Evolutionary conservation across 64 coral and sea anemone species (phyloP).

Genomic region (Montipora efflorescens): DNA sequence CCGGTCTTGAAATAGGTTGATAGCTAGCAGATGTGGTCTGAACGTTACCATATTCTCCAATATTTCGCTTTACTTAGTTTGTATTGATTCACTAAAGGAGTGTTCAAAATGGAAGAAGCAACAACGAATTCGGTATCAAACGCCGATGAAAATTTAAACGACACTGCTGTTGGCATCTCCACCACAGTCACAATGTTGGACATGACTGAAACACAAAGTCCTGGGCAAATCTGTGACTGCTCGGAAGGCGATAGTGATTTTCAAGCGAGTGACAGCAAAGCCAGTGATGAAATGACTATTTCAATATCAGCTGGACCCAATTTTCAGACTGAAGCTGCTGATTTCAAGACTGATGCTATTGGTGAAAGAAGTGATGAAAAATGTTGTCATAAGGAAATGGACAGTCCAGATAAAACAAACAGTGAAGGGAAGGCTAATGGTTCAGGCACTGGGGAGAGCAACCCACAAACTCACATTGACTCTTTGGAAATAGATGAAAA

Average conservation of each 20-base stretch:
- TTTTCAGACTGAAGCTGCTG: not conserved
- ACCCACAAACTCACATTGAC: not conserved
- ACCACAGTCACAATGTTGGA: not conserved
- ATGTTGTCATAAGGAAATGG: not conserved
- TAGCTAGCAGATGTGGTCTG: not conserved
- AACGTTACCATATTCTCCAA: no score
- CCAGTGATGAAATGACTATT: not conserved
- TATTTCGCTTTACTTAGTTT: not conserved
- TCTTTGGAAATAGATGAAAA: not conserved
- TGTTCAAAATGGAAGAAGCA: slow-evolving; percentile 2
- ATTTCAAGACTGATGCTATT: not conserved
- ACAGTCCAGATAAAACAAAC: not conserved
- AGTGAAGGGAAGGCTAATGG: not conserved
- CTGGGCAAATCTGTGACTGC: not conserved
- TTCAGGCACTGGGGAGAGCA: not conserved
- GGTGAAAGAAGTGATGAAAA: not conserved
- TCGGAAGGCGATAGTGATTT: not conserved
- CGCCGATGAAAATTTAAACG: slow-evolving; percentile 43
- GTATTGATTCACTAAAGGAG: not conserved
- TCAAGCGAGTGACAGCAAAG: not conserved
- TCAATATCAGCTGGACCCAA: not conserved
- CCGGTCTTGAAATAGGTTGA: no score
- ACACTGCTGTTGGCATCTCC: not conserved
- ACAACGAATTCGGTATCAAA: not conserved
- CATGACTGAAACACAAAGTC: slow-evolving; percentile 29